phyloP scores from a whole-genome alignment of 2,113 vertebrate genomes.

The Cercopithecus mona region DNA sequence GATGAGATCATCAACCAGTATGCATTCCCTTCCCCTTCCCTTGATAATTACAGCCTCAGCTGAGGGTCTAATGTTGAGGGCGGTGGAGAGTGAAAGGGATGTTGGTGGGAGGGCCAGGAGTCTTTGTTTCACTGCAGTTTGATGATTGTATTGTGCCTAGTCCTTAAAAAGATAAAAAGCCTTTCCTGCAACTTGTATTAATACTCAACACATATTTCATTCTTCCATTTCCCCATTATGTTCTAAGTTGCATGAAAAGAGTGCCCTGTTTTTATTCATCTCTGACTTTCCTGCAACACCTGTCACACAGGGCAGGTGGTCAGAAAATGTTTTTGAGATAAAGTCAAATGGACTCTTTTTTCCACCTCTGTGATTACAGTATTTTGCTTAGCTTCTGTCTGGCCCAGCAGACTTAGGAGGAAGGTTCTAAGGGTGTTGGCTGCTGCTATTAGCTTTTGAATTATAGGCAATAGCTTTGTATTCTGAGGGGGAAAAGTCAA shows the following conservation, averaged over 20 bases:
- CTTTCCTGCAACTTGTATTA: background rate
- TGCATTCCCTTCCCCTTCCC: background rate
- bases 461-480: background rate
- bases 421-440: background rate
- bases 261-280: background rate
- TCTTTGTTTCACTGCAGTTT: background rate
- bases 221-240: background rate
- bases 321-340: constrained; percentile 24
- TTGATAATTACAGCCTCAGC: background rate
- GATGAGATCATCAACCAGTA: background rate
- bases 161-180: background rate
- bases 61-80: background rate
- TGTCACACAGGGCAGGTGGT: background rate
- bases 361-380: background rate
- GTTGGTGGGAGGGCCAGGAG: background rate
- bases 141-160: background rate
- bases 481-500: background rate
- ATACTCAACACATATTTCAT: background rate
- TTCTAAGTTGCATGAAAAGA: background rate
- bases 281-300: background rate
- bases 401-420: background rate
- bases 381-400: background rate
- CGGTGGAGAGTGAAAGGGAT: background rate
- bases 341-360: background rate
- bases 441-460: background rate